Evolutionary conservation across 2,113 vertebrate species (phyloP), one percentile per base, ranked within the genome.

Genomic region (Zapus hudsonius): DNA sequence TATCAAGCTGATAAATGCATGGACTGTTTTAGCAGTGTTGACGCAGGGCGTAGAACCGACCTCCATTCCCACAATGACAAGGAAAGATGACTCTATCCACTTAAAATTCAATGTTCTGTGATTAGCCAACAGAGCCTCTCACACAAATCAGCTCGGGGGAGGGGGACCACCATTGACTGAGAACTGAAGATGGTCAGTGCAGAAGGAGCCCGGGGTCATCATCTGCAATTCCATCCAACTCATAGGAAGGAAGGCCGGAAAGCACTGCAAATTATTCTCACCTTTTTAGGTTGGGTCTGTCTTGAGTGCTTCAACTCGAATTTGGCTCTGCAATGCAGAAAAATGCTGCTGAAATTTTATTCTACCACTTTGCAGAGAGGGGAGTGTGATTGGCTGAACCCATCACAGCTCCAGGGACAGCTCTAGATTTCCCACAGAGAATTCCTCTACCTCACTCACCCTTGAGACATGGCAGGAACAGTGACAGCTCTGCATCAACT

Each of bases 31-130:
- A 96, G 93, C 11, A 59, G 25, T 40, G 92, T 91, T 87, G 89
- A 47, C 16, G 83, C 9, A 40, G 84, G 63, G 69, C 4, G 87
- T 15, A 42, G 90, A 63, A 73, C 67, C 47, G 93, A 92, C 88
- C 96, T 93, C 79, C 27, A 13, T 70, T 90, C 80, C 79, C 22
- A n/a, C 0, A 57, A 73, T 91, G 95, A 95, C 94, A 87, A 57
- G 91, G 95, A 95, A 83, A 80, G 91, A 94, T 89, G 92, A 23
- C 72, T 82, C 17, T 38, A 91, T 87, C 83, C 91, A 94, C 91
- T 95, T 87, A 94, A 55, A 92, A 87, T 40, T 40, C 81, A n/a
- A n/a, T 75, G 81, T 40, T 82, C 87, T 70, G 76, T 15, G 84
- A 79, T 64, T 63, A 91, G 92, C 66, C 73, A 57, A 4, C 57